These are phyloP conservation scores for Drosophila parvula DNA, from an alignment of 1,140 invertebrate species.

Conservation along the genomic window DNA sequence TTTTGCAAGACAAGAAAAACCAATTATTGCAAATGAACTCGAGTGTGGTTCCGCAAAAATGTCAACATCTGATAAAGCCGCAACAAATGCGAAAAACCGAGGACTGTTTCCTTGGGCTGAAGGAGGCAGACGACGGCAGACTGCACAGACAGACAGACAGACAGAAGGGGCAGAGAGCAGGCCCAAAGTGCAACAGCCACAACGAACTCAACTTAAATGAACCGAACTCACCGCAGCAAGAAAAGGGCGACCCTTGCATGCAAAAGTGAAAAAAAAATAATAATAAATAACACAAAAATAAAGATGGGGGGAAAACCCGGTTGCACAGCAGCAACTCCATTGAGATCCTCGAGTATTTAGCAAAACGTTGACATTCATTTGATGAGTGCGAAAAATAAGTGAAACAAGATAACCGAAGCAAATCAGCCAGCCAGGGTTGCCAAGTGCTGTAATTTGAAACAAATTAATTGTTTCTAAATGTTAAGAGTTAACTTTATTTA, in stretches of 20 bases:
- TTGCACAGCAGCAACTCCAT: constrained; percentile 28
- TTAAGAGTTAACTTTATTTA: no score
- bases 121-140: constrained; percentile 7
- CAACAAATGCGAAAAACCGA: constrained; percentile 49
- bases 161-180: constrained; percentile 27
- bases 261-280: constrained; percentile 1
- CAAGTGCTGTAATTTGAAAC: neutral
- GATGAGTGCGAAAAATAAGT: constrained; percentile 32
- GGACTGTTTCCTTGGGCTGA: neutral
- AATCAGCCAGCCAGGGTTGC: constrained; percentile 13
- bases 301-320: constrained; percentile 17
- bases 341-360: constrained; percentile 71
- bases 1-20: constrained; percentile 77
- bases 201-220: constrained; percentile 53
- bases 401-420: constrained; percentile 3
- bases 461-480: neutral
- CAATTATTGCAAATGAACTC: constrained; percentile 83
- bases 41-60: constrained; percentile 82
- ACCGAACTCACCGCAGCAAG: constrained; percentile 15
- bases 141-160: neutral
- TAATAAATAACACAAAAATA: constrained; percentile 24
- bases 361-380: constrained; percentile 70
- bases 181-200: constrained; percentile 71
- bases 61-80: constrained; percentile 82
- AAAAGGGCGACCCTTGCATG: constrained; percentile 54